A percentile compares a stretch with the other conserved stretches of the same genome.
These are phyloP conservation scores for Embiotoca jacksoni DNA, from an alignment of 2,113 vertebrate species.

Conservation along the genomic window DNA sequence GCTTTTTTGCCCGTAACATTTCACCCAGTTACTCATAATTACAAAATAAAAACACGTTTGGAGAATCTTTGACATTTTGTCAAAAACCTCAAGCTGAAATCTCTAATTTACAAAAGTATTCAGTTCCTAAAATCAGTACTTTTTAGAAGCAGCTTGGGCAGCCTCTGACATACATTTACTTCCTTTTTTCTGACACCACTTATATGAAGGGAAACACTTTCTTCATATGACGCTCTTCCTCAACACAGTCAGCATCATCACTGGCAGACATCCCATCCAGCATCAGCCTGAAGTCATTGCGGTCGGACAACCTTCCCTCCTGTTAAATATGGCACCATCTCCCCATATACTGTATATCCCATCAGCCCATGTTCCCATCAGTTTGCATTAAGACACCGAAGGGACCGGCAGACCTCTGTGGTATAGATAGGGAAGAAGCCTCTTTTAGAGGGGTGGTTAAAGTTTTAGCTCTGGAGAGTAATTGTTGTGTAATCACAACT, in stretches of 20 bases:
- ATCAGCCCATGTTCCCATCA: conserved; percentile 34
- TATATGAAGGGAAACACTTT: no score
- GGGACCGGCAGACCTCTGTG: conserved; percentile 34
- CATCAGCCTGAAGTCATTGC: not conserved
- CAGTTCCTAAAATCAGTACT: no score
- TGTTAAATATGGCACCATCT: conserved; percentile 32
- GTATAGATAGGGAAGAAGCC: conserved; percentile 55
- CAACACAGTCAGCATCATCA: not conserved
- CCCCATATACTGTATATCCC: conserved; percentile 32
- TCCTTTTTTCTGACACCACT: no score
- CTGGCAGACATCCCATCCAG: conserved; percentile 2
- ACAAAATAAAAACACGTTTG: no score
- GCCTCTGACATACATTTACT: no score
- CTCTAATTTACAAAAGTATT: no score
- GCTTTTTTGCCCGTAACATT: no score
- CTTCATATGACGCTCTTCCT: no score
- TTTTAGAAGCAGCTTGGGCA: no score
- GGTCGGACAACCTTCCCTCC: not conserved
- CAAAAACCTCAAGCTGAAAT: no score
- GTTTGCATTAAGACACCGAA: conserved; percentile 62
- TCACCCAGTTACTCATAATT: no score
- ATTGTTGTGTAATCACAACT: conserved; percentile 78
- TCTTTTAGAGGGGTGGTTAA: conserved; percentile 70
- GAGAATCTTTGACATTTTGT: no score
- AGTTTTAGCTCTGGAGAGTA: conserved; percentile 72